Conservation (phyloP, 2,888 invertebrate species). For the Gastracanthus pulcherrimus region DNA sequence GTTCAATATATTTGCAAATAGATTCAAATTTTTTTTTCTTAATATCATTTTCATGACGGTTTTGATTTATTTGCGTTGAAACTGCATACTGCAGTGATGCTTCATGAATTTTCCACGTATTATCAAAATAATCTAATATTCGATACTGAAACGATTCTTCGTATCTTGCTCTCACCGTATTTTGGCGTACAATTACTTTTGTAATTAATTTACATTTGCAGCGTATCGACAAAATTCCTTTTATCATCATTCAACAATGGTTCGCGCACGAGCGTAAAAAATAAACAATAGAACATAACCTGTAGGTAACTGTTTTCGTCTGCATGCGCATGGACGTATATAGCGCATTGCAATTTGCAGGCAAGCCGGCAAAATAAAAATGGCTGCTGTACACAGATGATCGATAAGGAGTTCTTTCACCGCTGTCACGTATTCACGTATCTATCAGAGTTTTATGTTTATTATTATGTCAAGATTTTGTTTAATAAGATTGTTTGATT, state of each 20-base stretch:
- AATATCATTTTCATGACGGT: background rate
- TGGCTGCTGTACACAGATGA: too few species aligned
- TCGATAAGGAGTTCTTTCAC: too few species aligned
- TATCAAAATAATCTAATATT: conserved; percentile 6
- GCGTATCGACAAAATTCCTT: background rate
- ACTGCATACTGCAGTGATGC: background rate
- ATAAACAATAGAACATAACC: background rate
- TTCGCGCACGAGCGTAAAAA: background rate
- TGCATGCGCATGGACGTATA: too few species aligned
- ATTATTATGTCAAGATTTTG: too few species aligned
- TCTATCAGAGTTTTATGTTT: too few species aligned
- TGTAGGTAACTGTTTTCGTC: too few species aligned
- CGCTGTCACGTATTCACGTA: too few species aligned
- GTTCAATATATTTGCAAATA: background rate
- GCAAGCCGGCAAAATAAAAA: too few species aligned
- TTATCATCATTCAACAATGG: background rate
- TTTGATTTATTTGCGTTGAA: background rate
- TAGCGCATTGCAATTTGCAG: too few species aligned
- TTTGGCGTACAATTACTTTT: background rate
- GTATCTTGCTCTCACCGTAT: background rate
- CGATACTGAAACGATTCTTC: conserved; percentile 10
- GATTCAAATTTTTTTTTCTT: background rate
- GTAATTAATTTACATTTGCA: background rate
- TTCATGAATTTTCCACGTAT: background rate
- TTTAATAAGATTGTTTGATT: too few species aligned